Conservation (phyloP, 2,888 invertebrate species). For the Norana najaformis region DNA sequence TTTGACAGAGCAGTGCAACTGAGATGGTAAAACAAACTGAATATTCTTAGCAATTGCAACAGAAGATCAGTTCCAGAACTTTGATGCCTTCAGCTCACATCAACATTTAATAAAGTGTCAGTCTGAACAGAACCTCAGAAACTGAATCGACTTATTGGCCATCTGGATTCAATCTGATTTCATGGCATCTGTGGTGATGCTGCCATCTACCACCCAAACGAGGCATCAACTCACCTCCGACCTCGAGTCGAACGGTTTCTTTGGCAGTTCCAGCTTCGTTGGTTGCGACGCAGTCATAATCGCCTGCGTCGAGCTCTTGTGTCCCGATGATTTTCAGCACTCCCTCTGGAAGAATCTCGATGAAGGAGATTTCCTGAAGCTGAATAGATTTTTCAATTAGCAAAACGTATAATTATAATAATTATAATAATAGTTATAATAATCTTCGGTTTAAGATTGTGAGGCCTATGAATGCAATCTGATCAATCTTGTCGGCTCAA, state of each 20-base stretch:
- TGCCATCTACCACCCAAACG: background rate
- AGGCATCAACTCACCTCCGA: background rate
- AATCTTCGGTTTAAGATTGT: too few relatives aligned
- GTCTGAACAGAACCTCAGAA: background rate
- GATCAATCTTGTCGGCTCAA: too few relatives aligned
- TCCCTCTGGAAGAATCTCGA: conserved; percentile 53
- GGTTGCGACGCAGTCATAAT: conserved; percentile 17
- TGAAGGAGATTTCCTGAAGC: conserved; percentile 54
- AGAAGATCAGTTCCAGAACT: too few relatives aligned
- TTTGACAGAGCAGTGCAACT: too few relatives aligned
- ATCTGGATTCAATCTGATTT: background rate
- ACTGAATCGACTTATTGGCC: background rate
- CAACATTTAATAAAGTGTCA: too few relatives aligned
- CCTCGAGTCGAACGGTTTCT: background rate
- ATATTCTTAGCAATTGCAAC: too few relatives aligned
- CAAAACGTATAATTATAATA: too few relatives aligned
- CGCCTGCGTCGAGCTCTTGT: conserved; percentile 44
- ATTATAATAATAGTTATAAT: too few relatives aligned
- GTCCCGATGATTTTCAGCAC: conserved; percentile 55
- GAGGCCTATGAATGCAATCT: too few relatives aligned
- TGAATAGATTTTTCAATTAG: conserved; percentile 46
- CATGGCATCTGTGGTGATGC: background rate
- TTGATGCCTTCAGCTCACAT: background rate
- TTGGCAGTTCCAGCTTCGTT: conserved; percentile 18
- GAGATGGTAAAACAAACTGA: too few relatives aligned